Conservation (phyloP, 2,888 invertebrate genomes). For the Parnassius mnemosyne region DNA sequence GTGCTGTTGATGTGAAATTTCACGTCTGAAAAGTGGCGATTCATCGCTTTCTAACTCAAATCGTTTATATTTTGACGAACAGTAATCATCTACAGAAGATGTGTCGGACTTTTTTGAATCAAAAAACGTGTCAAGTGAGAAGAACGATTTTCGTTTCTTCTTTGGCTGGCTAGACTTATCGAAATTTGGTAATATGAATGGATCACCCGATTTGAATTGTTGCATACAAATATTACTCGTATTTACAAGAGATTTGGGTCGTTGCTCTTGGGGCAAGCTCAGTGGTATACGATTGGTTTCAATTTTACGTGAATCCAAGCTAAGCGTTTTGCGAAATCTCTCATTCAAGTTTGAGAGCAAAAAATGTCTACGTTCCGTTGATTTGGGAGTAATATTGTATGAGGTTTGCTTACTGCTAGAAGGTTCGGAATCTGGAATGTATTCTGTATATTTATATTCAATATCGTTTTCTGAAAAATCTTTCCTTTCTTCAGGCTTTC, state of each 20-base stretch:
- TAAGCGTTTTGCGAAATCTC: slow-evolving; percentile 73
- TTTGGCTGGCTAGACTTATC: slow-evolving; percentile 65
- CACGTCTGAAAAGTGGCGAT: slow-evolving; percentile 68
- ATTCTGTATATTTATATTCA: slow-evolving; percentile 73
- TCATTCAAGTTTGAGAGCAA: slow-evolving; percentile 72
- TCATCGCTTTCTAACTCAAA: slow-evolving; percentile 76
- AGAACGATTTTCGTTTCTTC: slow-evolving; percentile 75
- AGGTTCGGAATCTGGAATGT: slow-evolving; percentile 67
- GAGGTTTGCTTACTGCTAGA: slow-evolving; percentile 69
- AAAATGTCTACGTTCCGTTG: slow-evolving; percentile 66
- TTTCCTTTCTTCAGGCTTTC: slow-evolving; percentile 43
- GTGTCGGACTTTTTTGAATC: slow-evolving; percentile 74
- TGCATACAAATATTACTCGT: slow-evolving; percentile 68
- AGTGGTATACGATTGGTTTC: slow-evolving; percentile 63
- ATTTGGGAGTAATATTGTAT: slow-evolving; percentile 73
- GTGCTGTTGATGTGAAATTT: slow-evolving; percentile 41
- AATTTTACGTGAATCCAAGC: slow-evolving; percentile 71
- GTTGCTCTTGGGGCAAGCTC: slow-evolving; percentile 57
- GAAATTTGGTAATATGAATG: slow-evolving; percentile 61
- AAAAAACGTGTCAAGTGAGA: slow-evolving; percentile 76
- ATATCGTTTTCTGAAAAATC: slow-evolving; percentile 71
- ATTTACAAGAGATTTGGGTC: slow-evolving; percentile 72
- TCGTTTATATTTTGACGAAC: slow-evolving; percentile 76
- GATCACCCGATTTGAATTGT: slow-evolving; percentile 54
- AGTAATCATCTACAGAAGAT: slow-evolving; percentile 74